These are phyloP conservation scores for Pseudopodoces humilis DNA, from an alignment of 2,113 vertebrate species.

Conservation along the genomic window DNA sequence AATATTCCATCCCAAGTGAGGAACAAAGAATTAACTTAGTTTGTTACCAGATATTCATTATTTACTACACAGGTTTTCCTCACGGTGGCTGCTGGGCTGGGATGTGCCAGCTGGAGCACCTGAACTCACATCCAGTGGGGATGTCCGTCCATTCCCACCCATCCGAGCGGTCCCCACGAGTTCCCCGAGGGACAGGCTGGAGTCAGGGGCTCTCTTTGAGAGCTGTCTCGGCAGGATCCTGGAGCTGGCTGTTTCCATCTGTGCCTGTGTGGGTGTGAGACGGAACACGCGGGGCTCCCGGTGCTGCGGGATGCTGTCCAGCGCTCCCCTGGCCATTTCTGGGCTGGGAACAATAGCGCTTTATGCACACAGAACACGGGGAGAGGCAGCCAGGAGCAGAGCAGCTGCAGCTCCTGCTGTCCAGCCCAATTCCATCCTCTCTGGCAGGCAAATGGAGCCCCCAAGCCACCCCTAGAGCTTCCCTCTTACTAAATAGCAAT, in stretches of 20 bases:
- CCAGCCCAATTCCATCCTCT: not conserved
- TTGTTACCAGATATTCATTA: not conserved
- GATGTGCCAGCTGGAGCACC: no score
- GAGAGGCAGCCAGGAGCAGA: conserved; percentile 7
- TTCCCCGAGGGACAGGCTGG: not conserved
- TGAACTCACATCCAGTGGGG: not conserved
- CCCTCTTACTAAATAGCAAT: no score
- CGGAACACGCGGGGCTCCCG: fast-evolving
- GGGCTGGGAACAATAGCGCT: not conserved
- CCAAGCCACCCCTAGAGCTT: not conserved
- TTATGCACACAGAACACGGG: not conserved
- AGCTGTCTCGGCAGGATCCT: fast-evolving
- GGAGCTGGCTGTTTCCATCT: not conserved
- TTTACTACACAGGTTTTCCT: not conserved
- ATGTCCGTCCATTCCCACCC: not conserved
- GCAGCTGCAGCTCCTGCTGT: conserved; percentile 9
- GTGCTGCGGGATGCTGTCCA: not conserved
- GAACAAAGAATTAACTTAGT: not conserved
- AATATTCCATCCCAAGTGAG: not conserved
- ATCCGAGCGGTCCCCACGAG: fast-evolving
- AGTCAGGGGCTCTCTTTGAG: not conserved
- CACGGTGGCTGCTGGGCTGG: fast-evolving
- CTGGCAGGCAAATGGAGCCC: not conserved
- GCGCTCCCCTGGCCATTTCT: not conserved
- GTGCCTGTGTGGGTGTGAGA: not conserved